Percentiles rank a stretch among this genome's conserved stretches.
Conservation (phyloP, 1,140 invertebrate species). For the Orius insidiosus region DNA sequence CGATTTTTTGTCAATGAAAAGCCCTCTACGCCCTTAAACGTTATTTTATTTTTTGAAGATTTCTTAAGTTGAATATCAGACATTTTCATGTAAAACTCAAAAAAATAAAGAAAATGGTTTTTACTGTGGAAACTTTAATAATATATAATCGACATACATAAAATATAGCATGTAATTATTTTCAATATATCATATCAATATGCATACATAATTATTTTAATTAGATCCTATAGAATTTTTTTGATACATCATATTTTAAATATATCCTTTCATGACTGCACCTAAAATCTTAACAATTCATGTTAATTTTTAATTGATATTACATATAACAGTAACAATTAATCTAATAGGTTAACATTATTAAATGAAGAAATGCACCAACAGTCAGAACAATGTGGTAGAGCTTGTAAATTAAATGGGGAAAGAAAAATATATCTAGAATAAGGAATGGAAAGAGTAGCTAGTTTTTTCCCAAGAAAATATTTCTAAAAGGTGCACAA, state of each 20-base stretch:
- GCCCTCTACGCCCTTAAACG: too few species aligned
- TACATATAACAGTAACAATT: conserved; percentile 17
- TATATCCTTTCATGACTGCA: conserved; percentile 16
- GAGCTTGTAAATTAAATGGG: too few species aligned
- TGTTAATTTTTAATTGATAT: conserved; percentile 16
- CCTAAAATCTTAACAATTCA: conserved; percentile 15
- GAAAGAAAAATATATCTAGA: too few species aligned
- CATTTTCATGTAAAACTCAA: too few species aligned
- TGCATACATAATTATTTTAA: conserved; percentile 14
- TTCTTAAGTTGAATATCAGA: too few species aligned
- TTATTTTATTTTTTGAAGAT: too few species aligned
- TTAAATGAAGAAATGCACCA: conserved; percentile 16
- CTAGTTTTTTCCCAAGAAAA: too few species aligned
- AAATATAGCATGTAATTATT: conserved; percentile 18
- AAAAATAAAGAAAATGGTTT: not conserved
- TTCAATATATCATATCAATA: conserved; percentile 14
- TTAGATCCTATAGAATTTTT: conserved; percentile 15
- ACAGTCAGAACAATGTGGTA: conserved; percentile 8
- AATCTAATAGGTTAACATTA: conserved; percentile 17
- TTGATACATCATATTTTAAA: conserved; percentile 1
- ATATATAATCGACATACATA: conserved; percentile 18
- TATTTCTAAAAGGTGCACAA: conserved; percentile 3
- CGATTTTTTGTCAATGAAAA: too few species aligned
- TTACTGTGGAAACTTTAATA: conserved; percentile 11
- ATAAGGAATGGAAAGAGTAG: too few species aligned